Base-by-base conservation (phyloP, 2,113 vertebrate genomes). In the Isichthys henryi region DNA sequence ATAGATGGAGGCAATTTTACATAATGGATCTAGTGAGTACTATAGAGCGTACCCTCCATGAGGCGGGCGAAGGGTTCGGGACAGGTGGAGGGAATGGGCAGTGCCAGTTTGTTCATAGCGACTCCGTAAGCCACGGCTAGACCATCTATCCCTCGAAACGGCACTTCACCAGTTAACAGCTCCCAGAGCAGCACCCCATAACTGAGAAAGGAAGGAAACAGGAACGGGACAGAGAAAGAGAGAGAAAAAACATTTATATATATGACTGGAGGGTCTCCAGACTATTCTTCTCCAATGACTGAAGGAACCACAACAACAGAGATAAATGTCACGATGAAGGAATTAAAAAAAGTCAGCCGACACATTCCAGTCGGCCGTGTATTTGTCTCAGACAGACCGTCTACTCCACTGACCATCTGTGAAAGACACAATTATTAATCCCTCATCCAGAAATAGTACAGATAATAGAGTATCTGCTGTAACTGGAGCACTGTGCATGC, bases 41-140 rank as follows among this genome's bases (percentile, higher is more conserved):
- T 5, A 19, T 9, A 39, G 13, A 11, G 2, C 96, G 96, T 95
- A 98, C 98, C 98, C 95, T 98, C 98, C 98, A 99, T 98, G 23
- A 99, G 97, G 92, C 95, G 97, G 91, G 97, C 96, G 94, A 99
- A 99, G 84, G 97, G 97, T 88, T 99, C 97, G 4, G 98, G 98
- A 90, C 98, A 99, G 0, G 98, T 99, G n/a, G 97, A 97, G 88
- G 98, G 98, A 90, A 99, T 96, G 48, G 98, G 98, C 93, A 99
- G 94, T n/a, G 98, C 96, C 46, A 99, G 96, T 91, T 99, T 99
- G 94, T 99, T 99, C 98, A 99, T 99, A 8, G 98, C 98, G 90
- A 99, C 98, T 31, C 98, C 98, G 0, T 99, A 99, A 0, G 98
- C 98, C 74, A 99, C 98, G 0, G 98, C 98, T 21, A 99, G 96